phyloP scores from a whole-genome alignment of 2,888 invertebrate genomes.

The Prosapia bicincta region DNA sequence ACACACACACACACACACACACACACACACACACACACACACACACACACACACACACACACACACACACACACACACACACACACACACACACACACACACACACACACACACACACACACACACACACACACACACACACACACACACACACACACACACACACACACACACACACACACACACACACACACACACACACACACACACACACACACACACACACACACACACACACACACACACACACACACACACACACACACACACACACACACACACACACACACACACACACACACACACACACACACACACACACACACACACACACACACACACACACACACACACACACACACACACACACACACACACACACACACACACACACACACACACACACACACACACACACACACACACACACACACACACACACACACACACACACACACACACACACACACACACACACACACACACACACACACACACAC shows the following conservation, averaged over 20 bases:
- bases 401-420: too few relatives aligned
- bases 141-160: not conserved
- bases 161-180: constrained; percentile 10
- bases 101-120: constrained; percentile 13
- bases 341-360: not conserved
- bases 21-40: constrained; percentile 16
- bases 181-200: not conserved
- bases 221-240: not conserved
- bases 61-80: constrained; percentile 17
- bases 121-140: constrained; percentile 23
- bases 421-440: too few relatives aligned
- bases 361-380: too few relatives aligned
- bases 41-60: constrained; percentile 14
- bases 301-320: not conserved
- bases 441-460: too few relatives aligned
- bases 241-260: constrained; percentile 9
- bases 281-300: not conserved
- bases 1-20: constrained; percentile 21
- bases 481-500: too few relatives aligned
- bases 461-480: too few relatives aligned
- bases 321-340: not conserved
- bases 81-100: constrained; percentile 8
- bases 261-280: constrained; percentile 5
- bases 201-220: not conserved
- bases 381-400: too few relatives aligned